Evolutionary conservation across 2,888 invertebrate species (phyloP).

Genomic region (Nephrotoma flavescens): DNA sequence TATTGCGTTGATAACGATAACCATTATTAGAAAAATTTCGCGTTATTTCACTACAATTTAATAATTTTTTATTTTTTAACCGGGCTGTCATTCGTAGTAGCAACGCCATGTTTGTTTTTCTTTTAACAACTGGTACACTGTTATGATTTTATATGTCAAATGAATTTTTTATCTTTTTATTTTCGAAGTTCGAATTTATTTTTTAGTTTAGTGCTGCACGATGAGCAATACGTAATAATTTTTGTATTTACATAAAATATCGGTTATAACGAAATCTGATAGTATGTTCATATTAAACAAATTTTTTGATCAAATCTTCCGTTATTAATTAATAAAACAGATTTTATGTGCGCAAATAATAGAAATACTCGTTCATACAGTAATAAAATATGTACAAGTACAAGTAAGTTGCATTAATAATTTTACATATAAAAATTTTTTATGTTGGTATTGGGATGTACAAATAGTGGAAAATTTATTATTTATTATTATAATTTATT

Average conservation of each 20-base stretch:
- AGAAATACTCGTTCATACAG: too few species aligned
- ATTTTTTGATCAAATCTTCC: too few species aligned
- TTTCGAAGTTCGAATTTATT: background rate
- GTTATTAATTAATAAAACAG: too few species aligned
- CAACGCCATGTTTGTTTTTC: constrained; percentile 2
- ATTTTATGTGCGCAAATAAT: too few species aligned
- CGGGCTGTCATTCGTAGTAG: constrained; percentile 1
- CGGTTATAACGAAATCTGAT: background rate
- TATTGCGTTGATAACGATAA: background rate
- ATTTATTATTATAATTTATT: too few species aligned
- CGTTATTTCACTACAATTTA: constrained; percentile 1
- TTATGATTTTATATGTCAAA: background rate
- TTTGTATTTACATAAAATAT: background rate
- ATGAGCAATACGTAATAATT: background rate
- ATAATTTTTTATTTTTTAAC: background rate
- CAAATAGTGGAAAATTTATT: too few species aligned
- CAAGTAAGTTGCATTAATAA: too few species aligned
- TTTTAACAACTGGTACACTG: background rate
- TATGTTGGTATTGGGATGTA: too few species aligned
- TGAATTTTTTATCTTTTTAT: background rate
- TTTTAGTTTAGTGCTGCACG: background rate
- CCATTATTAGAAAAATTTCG: background rate
- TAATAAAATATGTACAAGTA: too few species aligned
- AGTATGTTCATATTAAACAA: too few species aligned
- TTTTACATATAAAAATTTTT: too few species aligned